Evolutionary conservation across 2,113 vertebrate species (phyloP).

Genomic region (Pterophyllum scalare): DNA sequence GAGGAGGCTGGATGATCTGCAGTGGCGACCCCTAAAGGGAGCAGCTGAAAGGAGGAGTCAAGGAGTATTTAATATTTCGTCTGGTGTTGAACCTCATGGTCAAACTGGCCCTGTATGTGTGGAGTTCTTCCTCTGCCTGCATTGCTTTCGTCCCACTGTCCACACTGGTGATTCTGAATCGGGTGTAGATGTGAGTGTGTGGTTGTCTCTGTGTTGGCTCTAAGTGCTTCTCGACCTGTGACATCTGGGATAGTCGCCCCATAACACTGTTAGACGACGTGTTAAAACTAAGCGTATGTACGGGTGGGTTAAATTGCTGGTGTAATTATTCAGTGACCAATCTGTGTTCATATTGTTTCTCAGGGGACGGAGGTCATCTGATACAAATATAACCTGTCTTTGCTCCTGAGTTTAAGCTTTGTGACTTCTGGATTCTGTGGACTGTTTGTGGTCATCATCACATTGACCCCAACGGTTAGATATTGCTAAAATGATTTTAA

Average conservation of each 20-base stretch:
- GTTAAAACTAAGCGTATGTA: too few species aligned
- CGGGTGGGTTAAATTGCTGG: too few species aligned
- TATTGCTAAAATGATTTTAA: background rate
- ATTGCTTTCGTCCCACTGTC: background rate
- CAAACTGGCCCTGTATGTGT: background rate
- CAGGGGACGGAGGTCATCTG: too few species aligned
- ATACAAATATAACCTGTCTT: too few species aligned
- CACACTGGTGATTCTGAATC: accelerated
- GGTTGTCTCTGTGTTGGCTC: background rate
- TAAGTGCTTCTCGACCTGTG: accelerated
- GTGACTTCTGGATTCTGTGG: background rate
- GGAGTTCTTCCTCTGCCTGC: background rate
- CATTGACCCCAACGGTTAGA: background rate
- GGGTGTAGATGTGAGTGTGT: background rate
- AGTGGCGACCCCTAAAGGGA: too few species aligned
- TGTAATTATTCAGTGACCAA: too few species aligned
- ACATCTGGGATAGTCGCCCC: accelerated
- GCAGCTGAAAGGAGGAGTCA: too few species aligned
- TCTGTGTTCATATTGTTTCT: too few species aligned
- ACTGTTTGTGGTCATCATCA: background rate
- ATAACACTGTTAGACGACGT: too few species aligned
- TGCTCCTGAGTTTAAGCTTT: too few species aligned
- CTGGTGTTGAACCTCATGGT: background rate
- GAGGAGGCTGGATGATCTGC: too few species aligned
- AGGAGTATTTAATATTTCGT: too few species aligned